Evolutionary conservation across 2,888 invertebrate species (phyloP), one percentile per base, ranked within the genome.

Genomic region (Halictus ligatus): DNA sequence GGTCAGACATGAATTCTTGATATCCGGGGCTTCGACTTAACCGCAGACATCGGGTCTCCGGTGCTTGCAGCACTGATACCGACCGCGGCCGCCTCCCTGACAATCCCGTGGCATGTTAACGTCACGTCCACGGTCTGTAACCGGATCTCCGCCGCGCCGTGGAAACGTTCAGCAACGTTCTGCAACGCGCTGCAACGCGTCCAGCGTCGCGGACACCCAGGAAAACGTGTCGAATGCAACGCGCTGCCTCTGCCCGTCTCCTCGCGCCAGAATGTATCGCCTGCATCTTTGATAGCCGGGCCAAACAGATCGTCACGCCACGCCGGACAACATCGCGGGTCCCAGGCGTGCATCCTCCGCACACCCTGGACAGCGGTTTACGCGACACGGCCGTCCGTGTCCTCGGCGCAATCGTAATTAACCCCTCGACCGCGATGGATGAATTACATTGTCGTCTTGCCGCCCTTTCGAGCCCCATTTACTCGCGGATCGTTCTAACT

Each of bases 1-100:
- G 93, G 92, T 93, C 93, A 93, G 86, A 84, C 91, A 92, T 93
- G 92, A 94, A 94, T 94, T 92, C 89, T 94, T 94, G 90, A 94
- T 92, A 86, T 80, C 75, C 88, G 76, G 85, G 89, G 91, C 88
- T 88, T 89, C 89, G 90, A 92, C 92, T 92, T 89, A 91, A 93
- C 93, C 92, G 89, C 92, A 91, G 91, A 92, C 92, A 91, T 88
- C 89, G 88, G 89, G 91, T 90, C 90, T 92, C 91, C 89, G 82
- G 87, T 88, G 88, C 89, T 76, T 87, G 87, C 86, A 77, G 84
- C 81, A 74, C 69, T 67, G 85, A 85, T 83, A 85, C 86, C 91
- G 88, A 87, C 85, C 84, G 67, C 84, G 74, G 75, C 75, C 83
- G 35, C 82, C 84, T 81, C 89, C 50, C 89, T 83, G 89, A 89